phyloP scores from a whole-genome alignment of 2,888 invertebrate genomes.

The Hydrotaea cyrtoneurina region DNA sequence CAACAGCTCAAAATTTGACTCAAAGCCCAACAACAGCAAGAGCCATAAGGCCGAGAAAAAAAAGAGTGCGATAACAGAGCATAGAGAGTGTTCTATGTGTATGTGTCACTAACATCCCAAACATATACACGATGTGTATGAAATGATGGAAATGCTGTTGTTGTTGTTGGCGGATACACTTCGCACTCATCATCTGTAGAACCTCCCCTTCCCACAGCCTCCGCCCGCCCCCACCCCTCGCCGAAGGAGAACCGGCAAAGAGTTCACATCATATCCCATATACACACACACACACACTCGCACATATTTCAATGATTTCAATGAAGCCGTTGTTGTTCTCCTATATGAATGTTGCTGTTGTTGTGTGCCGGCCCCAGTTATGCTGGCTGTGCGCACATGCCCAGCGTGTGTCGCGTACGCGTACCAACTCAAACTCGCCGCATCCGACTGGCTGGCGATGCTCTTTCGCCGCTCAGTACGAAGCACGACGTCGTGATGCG shows the following conservation, averaged over 20 bases:
- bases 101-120: not conserved
- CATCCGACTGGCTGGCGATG: no score
- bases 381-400: constrained; percentile 60
- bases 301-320: not conserved
- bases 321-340: not conserved
- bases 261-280: constrained; percentile 9
- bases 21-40: not conserved
- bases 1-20: not conserved
- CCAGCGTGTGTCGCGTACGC: constrained; percentile 61
- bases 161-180: constrained; percentile 9
- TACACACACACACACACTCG: not conserved
- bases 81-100: constrained; percentile 17
- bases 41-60: not conserved
- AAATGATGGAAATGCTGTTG: constrained; percentile 33
- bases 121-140: constrained; percentile 14
- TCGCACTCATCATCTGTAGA: not conserved
- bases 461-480: no score
- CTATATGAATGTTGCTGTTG: constrained; percentile 21
- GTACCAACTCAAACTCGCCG: constrained; percentile 61
- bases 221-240: not conserved
- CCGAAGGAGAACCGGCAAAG: not conserved
- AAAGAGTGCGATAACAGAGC: constrained; percentile 14
- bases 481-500: not conserved
- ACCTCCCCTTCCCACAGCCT: not conserved
- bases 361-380: not conserved